A percentile compares a stretch with the other conserved stretches of the same genome.
These are phyloP conservation scores for Leptonema lineaticorne DNA, from an alignment of 1,140 invertebrate species.

Conservation along the genomic window DNA sequence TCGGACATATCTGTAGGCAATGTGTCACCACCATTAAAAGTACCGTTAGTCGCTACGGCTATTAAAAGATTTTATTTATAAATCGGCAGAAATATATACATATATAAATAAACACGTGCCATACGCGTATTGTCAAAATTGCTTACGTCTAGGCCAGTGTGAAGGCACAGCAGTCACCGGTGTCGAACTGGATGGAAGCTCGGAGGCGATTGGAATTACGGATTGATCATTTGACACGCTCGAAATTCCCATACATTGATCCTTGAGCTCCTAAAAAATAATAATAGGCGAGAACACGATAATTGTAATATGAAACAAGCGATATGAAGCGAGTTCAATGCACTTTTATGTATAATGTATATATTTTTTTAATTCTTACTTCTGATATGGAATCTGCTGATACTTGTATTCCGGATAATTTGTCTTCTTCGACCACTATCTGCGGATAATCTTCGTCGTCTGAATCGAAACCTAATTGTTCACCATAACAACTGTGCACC, in stretches of 20 bases:
- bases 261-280: conserved; percentile 9
- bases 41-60: conserved; percentile 32
- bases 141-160: conserved; percentile 8
- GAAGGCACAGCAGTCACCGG: background rate
- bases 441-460: conserved; percentile 88
- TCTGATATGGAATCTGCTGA: conserved; percentile 61
- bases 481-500: conserved; percentile 88
- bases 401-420: conserved; percentile 55
- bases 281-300: background rate
- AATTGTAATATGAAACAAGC: too few species aligned
- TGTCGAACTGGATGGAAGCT: background rate
- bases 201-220: background rate
- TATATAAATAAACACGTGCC: background rate
- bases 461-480: conserved; percentile 87
- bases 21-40: conserved; percentile 46
- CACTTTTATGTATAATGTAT: too few species aligned
- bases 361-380: too few species aligned
- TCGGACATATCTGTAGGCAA: conserved; percentile 78
- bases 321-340: too few species aligned
- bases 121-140: background rate
- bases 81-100: background rate
- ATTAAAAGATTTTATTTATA: background rate
- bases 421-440: conserved; percentile 57
- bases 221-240: background rate
- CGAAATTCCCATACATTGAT: background rate